Base-by-base conservation (phyloP, 2,888 invertebrate species). In the Chloroclystis v-ata region DNA sequence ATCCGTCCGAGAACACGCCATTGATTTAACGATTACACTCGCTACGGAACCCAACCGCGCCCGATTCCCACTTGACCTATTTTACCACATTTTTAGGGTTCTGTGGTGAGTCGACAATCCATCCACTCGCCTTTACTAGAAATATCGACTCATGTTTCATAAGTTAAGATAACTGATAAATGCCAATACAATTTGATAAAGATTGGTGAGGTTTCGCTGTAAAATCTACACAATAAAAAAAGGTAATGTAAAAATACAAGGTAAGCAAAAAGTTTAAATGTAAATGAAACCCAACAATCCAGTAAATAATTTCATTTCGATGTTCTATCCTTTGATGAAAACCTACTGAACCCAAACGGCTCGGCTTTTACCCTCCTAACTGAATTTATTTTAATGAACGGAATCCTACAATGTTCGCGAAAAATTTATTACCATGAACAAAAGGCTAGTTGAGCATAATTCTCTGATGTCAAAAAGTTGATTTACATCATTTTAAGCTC, bases 371-470 rank as follows among this genome's bases (percentile, higher is more conserved):
- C 47, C 52, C 53, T 48, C 42, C 52, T 55, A 20, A 20, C 20
- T 20, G 20, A 20, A 20, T 54, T 49, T 37, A 43, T 52, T 56
- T 54, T 56, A 56, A 58, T 52, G 50, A 54, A 54, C 57, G 54
- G 43, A 49, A 52, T 52, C 49, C 26, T 28, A 43, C 43, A 43
- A 43, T 35, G 39, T 46, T 66, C 61, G 52, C 60, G 57, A 58
- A 61, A 61, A 61, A 61, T 57, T 54, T 54, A 53, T 52, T 43
- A 46, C 51, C 53, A 52, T 51, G 58, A 53, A 47, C 40, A 56
- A 65, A 63, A 69, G 67, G 63, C 65, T 65, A 60, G 61, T 49
- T 35, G 46, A 59, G 62, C 58, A 67, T 66, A 71, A 72, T 69
- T 64, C 59, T 54, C 59, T 59, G 53, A 51, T 69, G 63, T 59